A percentile compares a stretch with the other conserved stretches of the same genome.
These are phyloP conservation scores for Styela clava DNA, from an alignment of 23 tunicate species.

Conservation along the genomic window DNA sequence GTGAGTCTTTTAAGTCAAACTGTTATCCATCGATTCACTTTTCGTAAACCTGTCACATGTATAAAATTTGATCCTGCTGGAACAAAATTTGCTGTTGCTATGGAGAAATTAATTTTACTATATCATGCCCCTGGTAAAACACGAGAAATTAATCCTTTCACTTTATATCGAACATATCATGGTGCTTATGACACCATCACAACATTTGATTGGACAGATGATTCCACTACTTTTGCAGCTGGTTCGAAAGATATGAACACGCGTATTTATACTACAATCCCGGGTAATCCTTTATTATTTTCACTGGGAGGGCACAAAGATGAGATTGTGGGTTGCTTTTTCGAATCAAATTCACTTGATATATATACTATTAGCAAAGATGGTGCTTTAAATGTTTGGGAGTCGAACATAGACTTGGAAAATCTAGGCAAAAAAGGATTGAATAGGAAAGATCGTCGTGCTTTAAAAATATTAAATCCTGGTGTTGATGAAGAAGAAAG, in stretches of 20 bases:
- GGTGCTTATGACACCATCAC: conserved; percentile 57
- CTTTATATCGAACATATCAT: conserved; percentile 41
- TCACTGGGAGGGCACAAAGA: conserved; percentile 81
- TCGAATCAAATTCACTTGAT: conserved; percentile 68
- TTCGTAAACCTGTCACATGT: conserved; percentile 61
- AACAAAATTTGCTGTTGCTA: conserved; percentile 62
- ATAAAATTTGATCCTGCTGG: conserved; percentile 82
- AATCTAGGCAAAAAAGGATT: conserved; percentile 1
- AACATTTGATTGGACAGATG: conserved; percentile 76
- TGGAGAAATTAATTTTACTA: conserved; percentile 42
- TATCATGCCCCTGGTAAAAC: conserved; percentile 75
- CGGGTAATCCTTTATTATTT: conserved; percentile 40
- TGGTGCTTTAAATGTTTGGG: conserved; percentile 68
- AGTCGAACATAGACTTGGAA: conserved; percentile 55
- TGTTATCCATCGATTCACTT: conserved; percentile 50
- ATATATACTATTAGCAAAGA: conserved; percentile 54
- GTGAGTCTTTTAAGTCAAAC: conserved; percentile 70
- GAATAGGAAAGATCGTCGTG: background rate
- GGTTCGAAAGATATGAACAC: conserved; percentile 74
- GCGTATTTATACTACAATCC: conserved; percentile 41
- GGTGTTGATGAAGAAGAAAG: background rate
- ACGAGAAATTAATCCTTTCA: conserved; percentile 60
- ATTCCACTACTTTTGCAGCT: conserved; percentile 73
- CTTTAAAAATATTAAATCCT: background rate
- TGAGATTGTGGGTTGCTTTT: conserved; percentile 76